Evolutionary conservation across 2,888 invertebrate genomes (phyloP).

Genomic region (Clistopyga incitator): DNA sequence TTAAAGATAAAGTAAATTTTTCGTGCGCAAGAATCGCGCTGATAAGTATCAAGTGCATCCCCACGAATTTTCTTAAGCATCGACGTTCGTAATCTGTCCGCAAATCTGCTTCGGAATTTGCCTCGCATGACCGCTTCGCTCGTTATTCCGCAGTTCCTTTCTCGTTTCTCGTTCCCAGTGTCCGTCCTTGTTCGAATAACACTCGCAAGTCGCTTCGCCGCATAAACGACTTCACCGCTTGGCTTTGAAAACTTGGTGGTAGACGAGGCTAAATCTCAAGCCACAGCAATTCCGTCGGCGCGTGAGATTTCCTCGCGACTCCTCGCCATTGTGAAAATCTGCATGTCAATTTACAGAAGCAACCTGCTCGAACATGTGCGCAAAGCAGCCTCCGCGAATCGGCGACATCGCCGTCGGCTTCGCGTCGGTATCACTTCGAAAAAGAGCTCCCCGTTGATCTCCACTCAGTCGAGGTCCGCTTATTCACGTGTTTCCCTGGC

Average conservation of each 20-base stretch:
- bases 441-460: background rate
- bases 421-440: background rate
- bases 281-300: background rate
- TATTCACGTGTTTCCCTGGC: slow-evolving; percentile 21
- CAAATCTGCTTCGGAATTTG: background rate
- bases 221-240: slow-evolving; percentile 22
- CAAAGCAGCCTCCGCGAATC: background rate
- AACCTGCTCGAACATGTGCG: background rate
- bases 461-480: background rate
- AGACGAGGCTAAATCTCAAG: background rate
- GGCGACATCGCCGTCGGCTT: background rate
- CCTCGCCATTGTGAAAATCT: background rate
- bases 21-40: too few species aligned
- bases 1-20: too few species aligned
- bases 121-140: background rate
- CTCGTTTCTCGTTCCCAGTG: background rate
- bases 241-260: background rate
- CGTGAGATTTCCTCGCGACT: background rate
- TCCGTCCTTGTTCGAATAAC: slow-evolving; percentile 19
- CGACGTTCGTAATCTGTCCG: background rate
- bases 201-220: background rate
- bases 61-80: background rate
- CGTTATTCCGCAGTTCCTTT: background rate
- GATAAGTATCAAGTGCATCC: background rate
- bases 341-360: too few species aligned